A percentile compares a stretch with the other conserved stretches of the same genome.
Conservation (phyloP, 2,113 vertebrate genomes). For the Perognathus longimembris region DNA sequence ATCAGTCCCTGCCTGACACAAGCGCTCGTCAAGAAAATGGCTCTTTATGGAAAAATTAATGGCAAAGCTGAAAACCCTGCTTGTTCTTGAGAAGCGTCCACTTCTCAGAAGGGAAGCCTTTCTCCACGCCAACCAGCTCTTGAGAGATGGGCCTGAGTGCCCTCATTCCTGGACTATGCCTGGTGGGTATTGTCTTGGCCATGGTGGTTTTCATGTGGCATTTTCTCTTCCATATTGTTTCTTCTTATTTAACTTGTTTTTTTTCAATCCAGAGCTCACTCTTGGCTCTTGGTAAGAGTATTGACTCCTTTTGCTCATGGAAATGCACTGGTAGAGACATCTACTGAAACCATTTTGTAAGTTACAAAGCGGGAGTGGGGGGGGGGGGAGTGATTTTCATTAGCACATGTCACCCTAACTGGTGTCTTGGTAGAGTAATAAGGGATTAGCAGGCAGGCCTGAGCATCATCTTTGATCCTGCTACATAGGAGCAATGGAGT, state of each 20-base stretch:
- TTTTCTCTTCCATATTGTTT: neutral
- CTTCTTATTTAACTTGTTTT: slow-evolving; percentile 46
- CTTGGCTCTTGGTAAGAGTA: slow-evolving; percentile 55
- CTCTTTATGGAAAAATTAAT: slow-evolving; percentile 91
- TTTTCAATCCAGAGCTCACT: slow-evolving; percentile 53
- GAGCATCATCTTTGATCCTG: neutral
- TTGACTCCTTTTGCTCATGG: neutral
- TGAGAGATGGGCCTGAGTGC: neutral
- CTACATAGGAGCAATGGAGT: neutral
- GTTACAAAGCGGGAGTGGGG: neutral
- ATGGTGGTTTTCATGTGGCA: slow-evolving; percentile 59
- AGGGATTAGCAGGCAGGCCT: neutral
- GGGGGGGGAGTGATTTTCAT: too few species aligned
- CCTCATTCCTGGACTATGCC: slow-evolving; percentile 56
- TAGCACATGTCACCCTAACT: neutral
- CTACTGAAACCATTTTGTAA: neutral
- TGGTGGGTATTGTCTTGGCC: slow-evolving; percentile 37
- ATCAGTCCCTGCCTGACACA: slow-evolving; percentile 89
- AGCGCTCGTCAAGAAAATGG: slow-evolving; percentile 85
- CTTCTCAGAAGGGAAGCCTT: slow-evolving; percentile 79
- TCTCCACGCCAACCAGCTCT: slow-evolving; percentile 35
- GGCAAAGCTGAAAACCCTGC: slow-evolving; percentile 84
- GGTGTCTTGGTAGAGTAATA: neutral
- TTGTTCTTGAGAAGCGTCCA: slow-evolving; percentile 80
- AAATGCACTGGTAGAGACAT: neutral